A percentile compares a stretch with the other conserved stretches of the same genome.
phyloP scores from a whole-genome alignment of 2,113 vertebrate genomes.

The Geococcyx californianus region DNA sequence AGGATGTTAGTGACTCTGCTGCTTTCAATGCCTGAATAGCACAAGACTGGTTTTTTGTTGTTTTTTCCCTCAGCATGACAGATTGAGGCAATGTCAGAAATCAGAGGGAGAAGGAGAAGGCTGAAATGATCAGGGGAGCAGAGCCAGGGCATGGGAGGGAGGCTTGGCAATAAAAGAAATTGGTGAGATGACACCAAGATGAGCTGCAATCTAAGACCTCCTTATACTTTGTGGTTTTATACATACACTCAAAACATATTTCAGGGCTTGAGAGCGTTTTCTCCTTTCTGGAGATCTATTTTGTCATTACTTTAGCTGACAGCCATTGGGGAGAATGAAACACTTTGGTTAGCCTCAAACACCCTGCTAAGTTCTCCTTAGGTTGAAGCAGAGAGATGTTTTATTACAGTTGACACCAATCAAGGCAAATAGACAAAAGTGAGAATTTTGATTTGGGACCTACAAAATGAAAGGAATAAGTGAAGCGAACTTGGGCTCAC shows the following conservation, averaged over 20 bases:
- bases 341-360: conserved; percentile 50
- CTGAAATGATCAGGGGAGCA: not conserved
- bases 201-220: not conserved
- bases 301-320: conserved; percentile 46
- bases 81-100: conserved; percentile 10
- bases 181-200: conserved; percentile 14
- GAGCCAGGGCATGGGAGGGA: not conserved
- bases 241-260: not conserved
- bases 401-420: conserved; percentile 40
- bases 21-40: not conserved
- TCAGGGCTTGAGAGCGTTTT: conserved; percentile 19
- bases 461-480: not conserved
- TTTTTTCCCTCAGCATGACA: not conserved
- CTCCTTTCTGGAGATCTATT: conserved; percentile 22
- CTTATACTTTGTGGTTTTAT: conserved; percentile 1
- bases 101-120: not conserved
- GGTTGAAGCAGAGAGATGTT: not conserved
- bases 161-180: not conserved
- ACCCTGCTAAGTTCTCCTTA: conserved; percentile 5
- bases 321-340: conserved; percentile 11
- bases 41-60: not conserved
- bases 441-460: conserved; percentile 9
- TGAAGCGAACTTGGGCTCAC: not conserved
- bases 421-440: conserved; percentile 15
- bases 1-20: not conserved